These are phyloP conservation scores for Hippocampus zosterae DNA, from an alignment of 2,113 vertebrate species.

Conservation along the genomic window DNA sequence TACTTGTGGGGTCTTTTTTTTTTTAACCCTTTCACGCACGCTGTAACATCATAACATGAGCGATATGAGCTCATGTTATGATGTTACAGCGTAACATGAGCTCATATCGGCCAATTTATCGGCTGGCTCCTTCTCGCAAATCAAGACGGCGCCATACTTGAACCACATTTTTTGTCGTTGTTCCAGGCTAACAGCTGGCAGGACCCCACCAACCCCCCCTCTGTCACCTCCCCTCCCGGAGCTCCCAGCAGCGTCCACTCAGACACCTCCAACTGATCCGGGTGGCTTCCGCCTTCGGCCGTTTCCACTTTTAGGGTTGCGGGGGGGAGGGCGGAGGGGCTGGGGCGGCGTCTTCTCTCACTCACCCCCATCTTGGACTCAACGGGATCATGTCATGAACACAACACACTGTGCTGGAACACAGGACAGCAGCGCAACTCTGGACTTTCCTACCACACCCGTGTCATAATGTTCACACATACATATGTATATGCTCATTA, in stretches of 20 bases:
- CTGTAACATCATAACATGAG: too few species aligned
- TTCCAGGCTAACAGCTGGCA: conserved; percentile 83
- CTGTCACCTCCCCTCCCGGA: conserved; percentile 74
- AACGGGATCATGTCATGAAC: conserved; percentile 42
- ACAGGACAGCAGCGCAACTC: conserved; percentile 51
- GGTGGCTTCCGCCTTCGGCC: not conserved
- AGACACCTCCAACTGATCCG: conserved; percentile 78
- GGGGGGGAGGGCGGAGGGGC: not conserved
- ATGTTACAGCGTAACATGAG: too few species aligned
- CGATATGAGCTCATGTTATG: too few species aligned
- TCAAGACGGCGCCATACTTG: too few species aligned
- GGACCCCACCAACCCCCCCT: conserved; percentile 75
- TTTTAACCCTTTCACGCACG: too few species aligned
- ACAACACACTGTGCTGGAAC: conserved; percentile 56
- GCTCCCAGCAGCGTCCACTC: conserved; percentile 79
- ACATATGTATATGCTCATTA: conserved; percentile 59
- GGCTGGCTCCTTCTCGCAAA: too few species aligned
- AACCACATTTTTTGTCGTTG: not conserved
- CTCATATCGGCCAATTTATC: too few species aligned
- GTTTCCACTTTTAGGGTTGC: not conserved
- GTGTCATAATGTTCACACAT: conserved; percentile 67
- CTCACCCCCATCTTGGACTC: conserved; percentile 5
- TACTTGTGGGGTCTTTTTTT: too few species aligned
- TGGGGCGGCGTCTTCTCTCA: not conserved
- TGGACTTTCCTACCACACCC: conserved; percentile 30